Conservation (phyloP, 1,140 invertebrate species). For the Ips nitidus region DNA sequence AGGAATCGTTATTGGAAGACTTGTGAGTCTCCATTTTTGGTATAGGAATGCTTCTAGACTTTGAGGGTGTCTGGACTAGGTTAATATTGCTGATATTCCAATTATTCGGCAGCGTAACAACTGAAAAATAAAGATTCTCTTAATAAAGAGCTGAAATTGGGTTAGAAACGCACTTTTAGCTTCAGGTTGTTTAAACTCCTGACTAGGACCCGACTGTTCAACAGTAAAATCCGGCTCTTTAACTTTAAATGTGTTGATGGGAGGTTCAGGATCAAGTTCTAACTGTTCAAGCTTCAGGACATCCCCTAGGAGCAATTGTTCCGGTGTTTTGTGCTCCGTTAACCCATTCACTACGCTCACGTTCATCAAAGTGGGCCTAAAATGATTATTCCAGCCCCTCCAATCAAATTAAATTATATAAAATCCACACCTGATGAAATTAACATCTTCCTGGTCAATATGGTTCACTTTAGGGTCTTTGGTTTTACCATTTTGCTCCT, state of each 20-base stretch:
- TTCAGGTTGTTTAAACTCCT: neutral
- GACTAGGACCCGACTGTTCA: neutral
- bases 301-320: slow-evolving; percentile 26
- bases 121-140: slow-evolving; percentile 36
- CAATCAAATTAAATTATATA: slow-evolving; percentile 11
- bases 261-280: neutral
- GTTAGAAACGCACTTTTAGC: neutral
- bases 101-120: slow-evolving; percentile 43
- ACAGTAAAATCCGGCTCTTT: neutral
- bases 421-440: slow-evolving; percentile 23
- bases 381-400: neutral
- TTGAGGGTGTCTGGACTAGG: slow-evolving; percentile 1
- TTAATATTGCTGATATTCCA: slow-evolving; percentile 44
- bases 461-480: slow-evolving; percentile 28
- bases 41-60: slow-evolving; percentile 18
- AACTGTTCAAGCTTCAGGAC: neutral
- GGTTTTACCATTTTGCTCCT: slow-evolving; percentile 38
- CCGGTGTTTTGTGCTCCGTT: slow-evolving; percentile 54
- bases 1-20: slow-evolving; percentile 40
- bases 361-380: slow-evolving; percentile 50
- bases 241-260: neutral
- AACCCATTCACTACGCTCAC: slow-evolving; percentile 53
- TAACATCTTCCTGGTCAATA: slow-evolving; percentile 39
- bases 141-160: neutral
- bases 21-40: slow-evolving; percentile 17